phyloP scores from a whole-genome alignment of 2,888 invertebrate genomes.

The Phyllotreta striolata region DNA sequence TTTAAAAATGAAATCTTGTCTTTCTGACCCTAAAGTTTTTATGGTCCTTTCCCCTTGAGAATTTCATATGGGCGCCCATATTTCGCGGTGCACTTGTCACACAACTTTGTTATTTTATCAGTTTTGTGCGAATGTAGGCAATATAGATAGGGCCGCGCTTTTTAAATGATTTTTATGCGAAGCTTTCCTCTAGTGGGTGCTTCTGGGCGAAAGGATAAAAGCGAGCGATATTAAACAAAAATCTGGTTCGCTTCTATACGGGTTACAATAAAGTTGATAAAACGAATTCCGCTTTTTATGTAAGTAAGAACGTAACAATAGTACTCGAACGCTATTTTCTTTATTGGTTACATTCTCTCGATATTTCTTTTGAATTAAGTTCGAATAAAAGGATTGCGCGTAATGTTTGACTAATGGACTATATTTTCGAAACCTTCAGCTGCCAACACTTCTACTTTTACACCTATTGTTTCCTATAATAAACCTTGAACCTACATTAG shows the following conservation, averaged over 20 bases:
- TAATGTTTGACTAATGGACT: slow-evolving; percentile 7
- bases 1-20: slow-evolving; percentile 29
- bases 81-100: slow-evolving; percentile 26
- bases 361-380: neutral
- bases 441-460: slow-evolving; percentile 24
- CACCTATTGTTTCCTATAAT: slow-evolving; percentile 27
- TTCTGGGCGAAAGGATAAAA: slow-evolving; percentile 3
- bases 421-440: slow-evolving; percentile 10
- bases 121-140: slow-evolving; percentile 23
- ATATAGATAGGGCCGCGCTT: slow-evolving; percentile 13
- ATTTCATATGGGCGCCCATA: slow-evolving; percentile 22
- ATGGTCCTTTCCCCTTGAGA: slow-evolving; percentile 19
- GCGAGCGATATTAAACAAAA: slow-evolving; percentile 1
- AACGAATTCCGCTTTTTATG: too few species aligned
- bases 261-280: too few species aligned
- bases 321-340: too few species aligned
- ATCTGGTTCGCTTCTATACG: neutral
- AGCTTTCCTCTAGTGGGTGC: slow-evolving; percentile 15
- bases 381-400: neutral
- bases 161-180: slow-evolving; percentile 19
- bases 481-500: slow-evolving; percentile 36
- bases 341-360: too few species aligned
- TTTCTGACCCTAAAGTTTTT: slow-evolving; percentile 26
- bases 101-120: slow-evolving; percentile 26
- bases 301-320: too few species aligned